These are phyloP conservation scores for Conopomorpha cramerella DNA, from an alignment of 1,140 invertebrate species.

Conservation along the genomic window DNA sequence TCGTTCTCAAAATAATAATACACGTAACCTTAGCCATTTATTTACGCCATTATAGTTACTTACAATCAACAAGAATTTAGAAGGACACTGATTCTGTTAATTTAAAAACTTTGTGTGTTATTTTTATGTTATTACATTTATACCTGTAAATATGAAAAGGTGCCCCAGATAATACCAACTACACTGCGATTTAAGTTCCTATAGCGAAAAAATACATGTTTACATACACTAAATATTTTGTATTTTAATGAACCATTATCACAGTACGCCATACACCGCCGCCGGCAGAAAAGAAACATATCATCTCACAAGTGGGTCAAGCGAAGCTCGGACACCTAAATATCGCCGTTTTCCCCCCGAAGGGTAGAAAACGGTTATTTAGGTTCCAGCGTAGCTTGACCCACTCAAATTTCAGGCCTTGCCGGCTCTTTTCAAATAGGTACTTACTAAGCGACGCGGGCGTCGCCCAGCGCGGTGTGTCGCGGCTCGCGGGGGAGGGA, in stretches of 20 bases:
- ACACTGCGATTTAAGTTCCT: neutral
- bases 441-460: neutral
- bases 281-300: conserved; percentile 1
- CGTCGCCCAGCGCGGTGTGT: neutral
- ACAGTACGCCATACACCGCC: neutral
- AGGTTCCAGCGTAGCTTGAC: conserved; percentile 4
- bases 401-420: neutral
- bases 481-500: neutral
- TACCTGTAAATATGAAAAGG: no score
- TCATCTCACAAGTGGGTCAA: conserved; percentile 1
- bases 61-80: no score
- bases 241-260: neutral
- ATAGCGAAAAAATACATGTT: no score
- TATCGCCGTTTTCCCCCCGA: neutral
- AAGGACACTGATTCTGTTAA: neutral
- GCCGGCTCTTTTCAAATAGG: neutral
- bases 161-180: no score
- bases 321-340: neutral
- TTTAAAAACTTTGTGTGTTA: no score
- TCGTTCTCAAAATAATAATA: neutral
- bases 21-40: neutral
- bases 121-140: neutral
- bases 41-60: conserved; percentile 1
- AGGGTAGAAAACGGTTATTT: conserved; percentile 4
- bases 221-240: no score